phyloP scores from a whole-genome alignment of 92 coral and sea anemone genomes.

The Epizoanthus illoricatus region DNA sequence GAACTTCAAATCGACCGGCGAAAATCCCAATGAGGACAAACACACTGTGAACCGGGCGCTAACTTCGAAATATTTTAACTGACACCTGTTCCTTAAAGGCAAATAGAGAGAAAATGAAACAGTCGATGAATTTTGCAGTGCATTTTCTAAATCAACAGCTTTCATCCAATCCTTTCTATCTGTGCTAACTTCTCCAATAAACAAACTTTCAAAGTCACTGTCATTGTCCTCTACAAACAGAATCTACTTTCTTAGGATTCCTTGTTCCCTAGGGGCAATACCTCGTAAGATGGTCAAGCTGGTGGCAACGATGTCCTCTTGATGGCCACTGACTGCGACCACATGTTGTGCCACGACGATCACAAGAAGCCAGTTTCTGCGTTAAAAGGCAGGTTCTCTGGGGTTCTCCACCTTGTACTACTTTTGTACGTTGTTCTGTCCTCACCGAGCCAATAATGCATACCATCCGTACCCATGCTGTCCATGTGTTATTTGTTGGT shows the following conservation, averaged over 20 bases:
- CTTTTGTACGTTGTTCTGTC: not conserved
- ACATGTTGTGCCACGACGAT: constrained; percentile 14
- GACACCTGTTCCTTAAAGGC: too few relatives aligned
- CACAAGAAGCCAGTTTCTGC: not conserved
- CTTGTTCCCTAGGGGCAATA: not conserved
- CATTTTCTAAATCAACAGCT: too few relatives aligned
- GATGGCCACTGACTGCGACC: constrained; percentile 21
- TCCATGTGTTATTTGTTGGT: constrained; percentile 17
- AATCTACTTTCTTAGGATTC: constrained; percentile 19
- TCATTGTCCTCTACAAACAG: not conserved
- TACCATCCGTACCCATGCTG: too few relatives aligned
- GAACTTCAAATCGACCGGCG: too few relatives aligned
- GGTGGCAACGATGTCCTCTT: constrained; percentile 10
- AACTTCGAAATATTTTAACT: too few relatives aligned
- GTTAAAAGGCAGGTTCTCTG: not conserved
- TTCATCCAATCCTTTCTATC: too few relatives aligned
- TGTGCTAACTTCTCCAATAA: constrained; percentile 24
- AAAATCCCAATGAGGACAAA: too few relatives aligned
- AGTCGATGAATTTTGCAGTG: too few relatives aligned
- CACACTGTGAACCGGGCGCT: too few relatives aligned
- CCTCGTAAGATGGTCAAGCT: constrained; percentile 24
- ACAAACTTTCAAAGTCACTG: constrained; percentile 32
- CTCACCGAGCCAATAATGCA: not conserved
- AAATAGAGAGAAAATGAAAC: too few relatives aligned
- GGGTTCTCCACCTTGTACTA: not conserved